phyloP scores from a whole-genome alignment of 2,113 vertebrate genomes.

The Carassius auratus region DNA sequence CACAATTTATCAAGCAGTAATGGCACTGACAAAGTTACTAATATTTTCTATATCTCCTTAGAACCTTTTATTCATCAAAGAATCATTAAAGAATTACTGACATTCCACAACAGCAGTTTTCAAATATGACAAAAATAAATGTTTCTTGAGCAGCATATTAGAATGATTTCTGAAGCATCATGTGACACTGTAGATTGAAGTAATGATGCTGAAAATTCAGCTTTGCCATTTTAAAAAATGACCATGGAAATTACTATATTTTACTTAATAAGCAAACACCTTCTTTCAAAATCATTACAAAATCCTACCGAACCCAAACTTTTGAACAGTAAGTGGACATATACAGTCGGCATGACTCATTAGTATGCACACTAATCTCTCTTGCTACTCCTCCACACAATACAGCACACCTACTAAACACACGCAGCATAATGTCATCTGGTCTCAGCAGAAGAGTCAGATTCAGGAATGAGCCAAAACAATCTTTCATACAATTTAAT shows the following conservation, averaged over 20 bases:
- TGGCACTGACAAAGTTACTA: background rate
- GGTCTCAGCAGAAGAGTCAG: background rate
- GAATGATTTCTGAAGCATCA: background rate
- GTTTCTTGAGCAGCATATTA: background rate
- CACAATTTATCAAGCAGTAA: too few species aligned
- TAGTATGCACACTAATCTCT: background rate
- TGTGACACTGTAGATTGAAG: background rate
- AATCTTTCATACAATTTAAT: background rate
- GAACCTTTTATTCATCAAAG: background rate
- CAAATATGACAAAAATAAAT: background rate
- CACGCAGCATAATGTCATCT: slow-evolving; percentile 15
- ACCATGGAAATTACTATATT: too few species aligned
- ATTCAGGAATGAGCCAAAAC: background rate
- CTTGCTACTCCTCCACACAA: background rate
- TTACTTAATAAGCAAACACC: too few species aligned
- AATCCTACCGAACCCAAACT: background rate
- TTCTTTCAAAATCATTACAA: background rate
- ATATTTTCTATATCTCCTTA: background rate
- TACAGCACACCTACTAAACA: slow-evolving; percentile 30
- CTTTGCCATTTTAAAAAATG: too few species aligned
- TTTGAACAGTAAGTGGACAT: background rate
- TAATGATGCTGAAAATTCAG: background rate
- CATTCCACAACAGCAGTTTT: background rate
- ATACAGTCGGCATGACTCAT: background rate
- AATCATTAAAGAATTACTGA: background rate